Base-by-base conservation (phyloP, 2,113 vertebrate genomes). In the Harpagus bidentatus region DNA sequence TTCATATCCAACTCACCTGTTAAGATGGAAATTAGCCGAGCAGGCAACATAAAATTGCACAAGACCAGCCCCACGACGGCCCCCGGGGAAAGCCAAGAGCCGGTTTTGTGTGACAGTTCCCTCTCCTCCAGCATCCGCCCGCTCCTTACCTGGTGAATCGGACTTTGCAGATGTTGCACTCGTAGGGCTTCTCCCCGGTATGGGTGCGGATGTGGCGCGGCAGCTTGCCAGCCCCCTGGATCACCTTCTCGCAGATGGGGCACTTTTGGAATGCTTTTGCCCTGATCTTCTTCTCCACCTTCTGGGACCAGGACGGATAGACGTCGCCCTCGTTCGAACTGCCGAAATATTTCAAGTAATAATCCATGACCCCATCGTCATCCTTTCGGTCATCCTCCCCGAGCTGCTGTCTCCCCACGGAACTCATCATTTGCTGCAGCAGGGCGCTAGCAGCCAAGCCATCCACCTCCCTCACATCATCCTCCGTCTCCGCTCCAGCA, bases 191-290 rank as follows among this genome's bases (percentile, higher is more conserved):
- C 98, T 99, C 99, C 66, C 99, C 99, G 0, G 99, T 99, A 98
- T 99, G 99, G 47, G 99, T 99, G 97, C 99, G 99, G 97, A 99
- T 99, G 98, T 99, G 99, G 76, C 99, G 99, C 17, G 99, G 99
- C 96, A 99, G 98, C 97, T 99, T 99, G 96, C 99, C 98, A 0
- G 98, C 98, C 8, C 98, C 98, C 95, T 99, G 99, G 97, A 99
- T 99, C 97, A 99, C 99, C 98, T 99, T 99, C 97, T 99, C 99
- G 9, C 99, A 99, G 97, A 99, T 99, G 97, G 99, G 99, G 97
- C 99, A 99, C 98, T 99, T 99, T 97, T 99, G 99, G 98, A 99
- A 99, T 98, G 99, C 99, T 98, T 99, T 99, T 26, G 99, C 99
- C 96, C 99, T 99, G 98, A 99, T 99, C 98, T 99, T 99, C 98